Conservation (phyloP, 2,888 invertebrate species). For the Drosophila nr. fundita region DNA sequence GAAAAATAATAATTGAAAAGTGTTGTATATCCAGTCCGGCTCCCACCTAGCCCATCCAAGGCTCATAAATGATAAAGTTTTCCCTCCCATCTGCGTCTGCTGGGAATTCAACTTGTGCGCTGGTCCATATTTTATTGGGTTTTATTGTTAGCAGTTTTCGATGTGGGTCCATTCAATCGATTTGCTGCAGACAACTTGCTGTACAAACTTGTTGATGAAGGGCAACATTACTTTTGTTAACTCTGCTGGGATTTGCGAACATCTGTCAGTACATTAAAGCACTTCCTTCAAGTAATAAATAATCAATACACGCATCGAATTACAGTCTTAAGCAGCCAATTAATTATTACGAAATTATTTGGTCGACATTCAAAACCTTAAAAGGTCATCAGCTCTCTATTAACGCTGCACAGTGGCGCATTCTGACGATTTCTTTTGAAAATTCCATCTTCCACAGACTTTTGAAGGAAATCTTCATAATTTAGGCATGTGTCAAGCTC, state of each 20-base stretch:
- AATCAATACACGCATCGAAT: background rate
- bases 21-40: background rate
- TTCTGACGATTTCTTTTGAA: background rate
- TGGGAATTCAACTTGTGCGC: constrained; percentile 34
- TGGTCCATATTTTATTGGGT: constrained; percentile 41
- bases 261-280: background rate
- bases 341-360: background rate
- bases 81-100: constrained; percentile 14
- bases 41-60: background rate
- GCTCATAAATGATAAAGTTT: constrained; percentile 35
- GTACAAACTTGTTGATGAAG: constrained; percentile 13
- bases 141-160: constrained; percentile 10
- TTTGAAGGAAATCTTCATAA: background rate
- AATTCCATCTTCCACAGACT: background rate
- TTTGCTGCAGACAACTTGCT: constrained; percentile 11
- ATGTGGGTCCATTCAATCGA: constrained; percentile 17
- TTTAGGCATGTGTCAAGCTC: background rate
- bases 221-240: background rate
- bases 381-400: background rate
- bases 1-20: constrained; percentile 4
- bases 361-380: background rate
- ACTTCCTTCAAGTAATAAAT: background rate
- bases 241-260: constrained; percentile 13
- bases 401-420: background rate
- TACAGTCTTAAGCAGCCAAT: background rate